These are phyloP conservation scores for Eupeodes latifasciatus DNA, from an alignment of 2,888 invertebrate species.

Conservation along the genomic window DNA sequence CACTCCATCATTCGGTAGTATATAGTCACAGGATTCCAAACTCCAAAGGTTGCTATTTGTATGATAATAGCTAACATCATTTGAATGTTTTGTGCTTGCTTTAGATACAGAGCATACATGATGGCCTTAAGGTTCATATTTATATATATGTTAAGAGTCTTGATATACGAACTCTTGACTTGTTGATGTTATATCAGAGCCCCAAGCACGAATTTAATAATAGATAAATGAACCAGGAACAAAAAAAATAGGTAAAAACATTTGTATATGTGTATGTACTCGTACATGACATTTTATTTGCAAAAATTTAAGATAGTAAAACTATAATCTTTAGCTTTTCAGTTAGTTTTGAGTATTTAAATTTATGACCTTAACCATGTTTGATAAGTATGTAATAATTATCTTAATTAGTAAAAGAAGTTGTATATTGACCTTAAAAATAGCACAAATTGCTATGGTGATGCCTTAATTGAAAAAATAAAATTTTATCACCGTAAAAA, in stretches of 20 bases:
- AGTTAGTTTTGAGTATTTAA: too few species aligned
- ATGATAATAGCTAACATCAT: slow-evolving; percentile 30
- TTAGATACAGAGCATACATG: background rate
- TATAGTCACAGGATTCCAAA: background rate
- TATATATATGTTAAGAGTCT: background rate
- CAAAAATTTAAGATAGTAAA: too few species aligned
- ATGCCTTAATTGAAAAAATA: too few species aligned
- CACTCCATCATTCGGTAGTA: slow-evolving; percentile 10
- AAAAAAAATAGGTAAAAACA: background rate
- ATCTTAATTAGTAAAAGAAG: too few species aligned
- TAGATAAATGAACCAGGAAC: background rate
- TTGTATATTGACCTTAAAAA: too few species aligned
- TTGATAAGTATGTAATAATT: too few species aligned
- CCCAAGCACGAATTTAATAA: background rate
- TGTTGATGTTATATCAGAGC: slow-evolving; percentile 15
- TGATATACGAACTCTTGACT: background rate
- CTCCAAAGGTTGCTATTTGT: slow-evolving; percentile 13
- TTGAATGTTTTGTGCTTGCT: slow-evolving; percentile 26
- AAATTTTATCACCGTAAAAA: too few species aligned
- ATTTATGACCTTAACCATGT: too few species aligned
- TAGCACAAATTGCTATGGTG: too few species aligned
- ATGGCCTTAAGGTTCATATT: background rate
- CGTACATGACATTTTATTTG: background rate
- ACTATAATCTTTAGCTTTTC: too few species aligned
- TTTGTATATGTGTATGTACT: background rate